Conservation (phyloP, 2,888 invertebrate genomes). For the Hypolimnas misippus region DNA sequence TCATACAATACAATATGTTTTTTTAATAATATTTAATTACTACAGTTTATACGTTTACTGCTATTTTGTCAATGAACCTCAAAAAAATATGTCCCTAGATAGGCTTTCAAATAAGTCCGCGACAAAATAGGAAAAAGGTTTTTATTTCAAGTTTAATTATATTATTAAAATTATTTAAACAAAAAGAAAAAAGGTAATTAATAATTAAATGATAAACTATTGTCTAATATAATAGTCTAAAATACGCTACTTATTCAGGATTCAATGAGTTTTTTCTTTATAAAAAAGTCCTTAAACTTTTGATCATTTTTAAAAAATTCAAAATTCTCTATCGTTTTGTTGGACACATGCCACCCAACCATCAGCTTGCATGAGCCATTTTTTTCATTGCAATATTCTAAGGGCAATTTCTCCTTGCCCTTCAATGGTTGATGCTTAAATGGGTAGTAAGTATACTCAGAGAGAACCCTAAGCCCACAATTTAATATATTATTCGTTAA, state of each 20-base stretch:
- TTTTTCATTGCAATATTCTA: constrained; percentile 68
- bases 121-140: too few relatives aligned
- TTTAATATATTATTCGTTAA: constrained; percentile 59
- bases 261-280: constrained; percentile 37
- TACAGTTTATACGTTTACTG: too few relatives aligned
- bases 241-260: constrained; percentile 2
- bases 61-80: too few relatives aligned
- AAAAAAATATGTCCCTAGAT: too few relatives aligned
- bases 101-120: too few relatives aligned
- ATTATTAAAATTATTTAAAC: too few relatives aligned
- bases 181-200: too few relatives aligned
- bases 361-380: constrained; percentile 68
- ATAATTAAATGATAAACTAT: too few relatives aligned
- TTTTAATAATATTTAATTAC: too few relatives aligned
- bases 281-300: constrained; percentile 60
- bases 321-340: constrained; percentile 68
- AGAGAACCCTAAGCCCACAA: constrained; percentile 65
- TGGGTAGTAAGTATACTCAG: constrained; percentile 73
- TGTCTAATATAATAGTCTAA: too few relatives aligned
- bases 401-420: constrained; percentile 50
- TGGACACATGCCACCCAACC: constrained; percentile 73
- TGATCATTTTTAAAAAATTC: constrained; percentile 68
- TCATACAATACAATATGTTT: too few relatives aligned
- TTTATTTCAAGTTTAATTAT: too few relatives aligned
- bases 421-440: constrained; percentile 48